A percentile compares a stretch with the other conserved stretches of the same genome.
Conservation (phyloP, 1,140 invertebrate genomes). For the Drosophila lowei region DNA sequence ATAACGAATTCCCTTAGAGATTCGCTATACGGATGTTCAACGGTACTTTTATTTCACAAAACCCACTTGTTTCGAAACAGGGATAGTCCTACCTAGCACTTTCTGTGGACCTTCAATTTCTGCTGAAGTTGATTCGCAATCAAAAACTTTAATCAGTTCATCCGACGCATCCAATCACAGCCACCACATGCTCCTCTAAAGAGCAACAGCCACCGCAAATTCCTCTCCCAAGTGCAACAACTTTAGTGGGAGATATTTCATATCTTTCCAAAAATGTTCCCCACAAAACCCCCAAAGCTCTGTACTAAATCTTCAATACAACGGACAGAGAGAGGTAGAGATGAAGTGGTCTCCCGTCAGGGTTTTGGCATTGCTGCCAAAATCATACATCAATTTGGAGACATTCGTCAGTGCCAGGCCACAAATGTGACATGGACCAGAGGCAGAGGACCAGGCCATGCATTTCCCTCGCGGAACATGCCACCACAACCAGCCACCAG, state of each 20-base stretch:
- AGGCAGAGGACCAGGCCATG: conserved; percentile 3
- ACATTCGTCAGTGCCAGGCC: conserved; percentile 72
- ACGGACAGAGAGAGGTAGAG: conserved; percentile 31
- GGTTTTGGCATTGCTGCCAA: conserved; percentile 54
- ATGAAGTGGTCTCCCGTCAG: conserved; percentile 17
- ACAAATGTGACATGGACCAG: conserved; percentile 51
- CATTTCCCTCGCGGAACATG: no score
- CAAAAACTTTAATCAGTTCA: conserved; percentile 7
- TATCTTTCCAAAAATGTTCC: conserved; percentile 25
- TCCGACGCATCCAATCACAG: no score
- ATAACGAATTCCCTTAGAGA: no score
- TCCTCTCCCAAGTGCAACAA: not conserved
- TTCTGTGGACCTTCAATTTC: no score
- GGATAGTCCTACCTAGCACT: no score
- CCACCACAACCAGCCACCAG: conserved; percentile 2
- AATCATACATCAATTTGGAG: conserved; percentile 76
- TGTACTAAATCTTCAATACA: conserved; percentile 70
- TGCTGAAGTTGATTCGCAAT: no score
- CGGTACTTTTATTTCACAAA: no score
- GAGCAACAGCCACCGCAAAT: not conserved
- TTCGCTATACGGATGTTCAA: no score
- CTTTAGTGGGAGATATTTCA: conserved; percentile 26
- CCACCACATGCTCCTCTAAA: not conserved
- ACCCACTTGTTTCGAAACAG: no score
- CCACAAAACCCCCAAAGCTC: conserved; percentile 15